Base-by-base conservation (phyloP, 2,888 invertebrate genomes). In the Rhagium mordax region DNA sequence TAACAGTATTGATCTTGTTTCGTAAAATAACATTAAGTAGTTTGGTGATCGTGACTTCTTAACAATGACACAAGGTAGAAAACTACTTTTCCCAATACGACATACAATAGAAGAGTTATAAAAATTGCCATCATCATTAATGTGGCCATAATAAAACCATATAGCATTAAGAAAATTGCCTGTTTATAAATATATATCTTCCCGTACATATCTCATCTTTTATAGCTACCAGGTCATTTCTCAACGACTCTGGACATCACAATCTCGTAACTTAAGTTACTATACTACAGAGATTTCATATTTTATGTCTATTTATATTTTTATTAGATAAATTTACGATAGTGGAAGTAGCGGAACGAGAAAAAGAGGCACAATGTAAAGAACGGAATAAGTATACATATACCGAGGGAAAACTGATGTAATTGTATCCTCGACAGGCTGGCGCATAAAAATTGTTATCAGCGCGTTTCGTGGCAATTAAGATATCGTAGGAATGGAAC, bases 281-380 rank as follows among this genome's bases (percentile, higher is more conserved):
- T 47, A 47, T 33, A 20, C 13, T 41, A 59, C 24, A 59, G 59
- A 29, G 29, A 27, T 59, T 59, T 33, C 18, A 29, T 16, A 29
- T 59, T 60, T 60, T 60, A 60, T 20, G 2, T 15, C 60, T 33
- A 41, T 41, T 60, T 33, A 60, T 60, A 60, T 47, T 60, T 60
- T 60, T 60, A 60, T 60, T 33, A 33, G 41, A 20, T 33, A 47
- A 24, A 60, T 60, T 60, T 60, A 60, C 16, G 60, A 47, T 8
- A 5, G 21, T 60, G 18, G 20, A 60, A 60, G 27, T 15, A 47
- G 20, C 60, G 18, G 18, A 16, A 33, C 60, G 20, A 33, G 60
- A 33, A 60, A 60, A 20, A 13, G 41, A 47, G 20, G n/a, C 41
- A 60, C 60, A 60, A 41, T 41, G 60, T 60, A 41, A 33, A 41